Conservation (phyloP, 2,113 vertebrate species). For the Eulemur rufifrons region DNA sequence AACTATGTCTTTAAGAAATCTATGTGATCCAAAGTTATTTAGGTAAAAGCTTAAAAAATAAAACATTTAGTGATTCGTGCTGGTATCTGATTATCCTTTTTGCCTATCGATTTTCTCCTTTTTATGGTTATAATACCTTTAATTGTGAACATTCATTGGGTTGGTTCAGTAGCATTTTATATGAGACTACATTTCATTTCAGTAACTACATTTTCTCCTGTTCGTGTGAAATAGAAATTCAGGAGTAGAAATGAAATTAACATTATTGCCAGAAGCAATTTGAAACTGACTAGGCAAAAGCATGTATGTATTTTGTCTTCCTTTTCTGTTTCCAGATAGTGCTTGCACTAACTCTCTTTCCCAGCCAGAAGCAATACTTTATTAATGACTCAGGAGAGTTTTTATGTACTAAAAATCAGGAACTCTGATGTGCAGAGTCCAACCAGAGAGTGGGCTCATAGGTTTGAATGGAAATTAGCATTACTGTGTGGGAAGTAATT, state of each 20-base stretch:
- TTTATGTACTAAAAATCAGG: background rate
- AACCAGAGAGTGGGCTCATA: background rate
- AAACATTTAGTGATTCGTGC: background rate
- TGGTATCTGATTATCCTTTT: background rate
- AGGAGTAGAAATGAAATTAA: background rate
- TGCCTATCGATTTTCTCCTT: background rate
- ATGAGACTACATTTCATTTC: background rate
- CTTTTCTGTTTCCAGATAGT: background rate
- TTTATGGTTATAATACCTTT: background rate
- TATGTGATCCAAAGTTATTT: background rate
- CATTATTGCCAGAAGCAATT: background rate
- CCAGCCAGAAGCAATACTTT: background rate
- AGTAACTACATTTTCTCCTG: background rate
- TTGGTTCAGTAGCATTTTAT: background rate
- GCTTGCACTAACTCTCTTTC: background rate
- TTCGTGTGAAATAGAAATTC: background rate
- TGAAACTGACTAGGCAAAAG: background rate
- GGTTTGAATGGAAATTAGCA: background rate
- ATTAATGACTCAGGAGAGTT: background rate
- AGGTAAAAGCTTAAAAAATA: background rate
- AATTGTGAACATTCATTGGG: background rate
- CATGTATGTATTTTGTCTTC: background rate
- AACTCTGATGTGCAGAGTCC: background rate
- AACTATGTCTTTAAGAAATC: background rate
- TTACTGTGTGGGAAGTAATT: background rate